Base-by-base conservation (phyloP, 1,140 invertebrate species). In the Heliothis subflexa region DNA sequence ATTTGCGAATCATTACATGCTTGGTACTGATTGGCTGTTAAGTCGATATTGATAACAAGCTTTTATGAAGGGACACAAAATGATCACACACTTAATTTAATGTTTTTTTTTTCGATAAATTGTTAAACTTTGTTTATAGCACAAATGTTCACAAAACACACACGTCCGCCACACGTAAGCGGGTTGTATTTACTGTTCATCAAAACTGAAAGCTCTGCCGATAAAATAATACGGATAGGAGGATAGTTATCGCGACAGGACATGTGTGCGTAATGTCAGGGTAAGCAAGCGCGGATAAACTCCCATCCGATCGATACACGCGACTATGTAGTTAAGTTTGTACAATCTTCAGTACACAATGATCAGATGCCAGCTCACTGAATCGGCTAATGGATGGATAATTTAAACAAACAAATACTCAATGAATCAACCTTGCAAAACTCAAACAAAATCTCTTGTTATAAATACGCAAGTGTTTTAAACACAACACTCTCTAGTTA, bases 171-270 rank as follows among this genome's bases (percentile, higher is more conserved):
- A 75, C 78, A 68, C 76, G 55, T 78, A 83, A 83, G 83, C 83
- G 71, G 84, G 78, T 59, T 64, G 72, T 86, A 80, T 86, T 80
- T 82, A 90, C 88, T 89, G 89, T 76, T 82, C 78, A 78, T 80
- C 70, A 82, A 81, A 76, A 64, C 55, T 80, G 54, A 80, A 81
- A 83, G 78, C 78, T 81, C 49, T 57, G 47, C 64, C 52, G 84
- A 83, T 85, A 85, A 83, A 83, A 78, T 82, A 79, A 76, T 77
- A 73, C 78, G 78, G 80, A 85, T 40, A 40, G 33, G 33, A 40
- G 33, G 33, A 40, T 75, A 75, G 47, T 54, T 62, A 25, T 64
- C 73, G 57, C 80, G 70, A 45, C 59, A 59, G 57, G 72, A 68
- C 61, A 68, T 59, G 45, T 52, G 73, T 78, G 59, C 49, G 68